Base-by-base conservation (phyloP, 2,797 vertebrate species). In the Cyclura pinguis region DNA sequence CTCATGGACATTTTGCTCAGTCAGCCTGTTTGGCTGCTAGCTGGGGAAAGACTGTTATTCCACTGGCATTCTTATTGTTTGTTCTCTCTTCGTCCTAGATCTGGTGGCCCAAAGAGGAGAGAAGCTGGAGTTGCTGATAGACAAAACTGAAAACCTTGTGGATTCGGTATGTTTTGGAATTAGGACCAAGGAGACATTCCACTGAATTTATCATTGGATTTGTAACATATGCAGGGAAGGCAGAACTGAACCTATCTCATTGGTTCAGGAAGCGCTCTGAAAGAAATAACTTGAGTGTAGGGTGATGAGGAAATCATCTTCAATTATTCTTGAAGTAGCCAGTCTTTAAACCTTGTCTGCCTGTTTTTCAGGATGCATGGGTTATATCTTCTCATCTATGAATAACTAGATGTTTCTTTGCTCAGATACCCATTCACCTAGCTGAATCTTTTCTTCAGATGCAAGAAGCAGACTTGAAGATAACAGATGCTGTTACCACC, bases 91-190 rank as follows among this genome's bases (percentile, higher is more conserved):
- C 83, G 91, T 90, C 95, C 59, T 96, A 99, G 99, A 99, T 96
- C 97, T 99, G 7, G 99, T 99, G 90, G 99, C 99, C 91, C 99
- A 99, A 95, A 98, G 99, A 96, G 99, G 99, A 94, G 99, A 99
- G 96, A 99, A 98, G 95, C 96, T 99, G 96, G 99, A 99, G 96
- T 89, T 99, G 96, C 97, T 99, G 95, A 99, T 99, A 18, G 99
- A 99, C 97, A 99, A 99, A 97, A 99, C 99, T 6, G 99, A 99
- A 97, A 99, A 98, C 95, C 98, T 99, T 1, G 98, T 99, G 95
- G 99, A 99, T 97, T 98, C 99, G 2, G 99, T 99, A 96, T 98
- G 99, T 98, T 50, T 92, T 85, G 24, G 10, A 77, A 67, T 2
- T 0, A 24, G 73, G 0, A 24, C 1, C 42, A n/a, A 10, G 27